Base-by-base conservation (phyloP, 2,888 invertebrate species). In the Ormyrus pomaceus region DNA sequence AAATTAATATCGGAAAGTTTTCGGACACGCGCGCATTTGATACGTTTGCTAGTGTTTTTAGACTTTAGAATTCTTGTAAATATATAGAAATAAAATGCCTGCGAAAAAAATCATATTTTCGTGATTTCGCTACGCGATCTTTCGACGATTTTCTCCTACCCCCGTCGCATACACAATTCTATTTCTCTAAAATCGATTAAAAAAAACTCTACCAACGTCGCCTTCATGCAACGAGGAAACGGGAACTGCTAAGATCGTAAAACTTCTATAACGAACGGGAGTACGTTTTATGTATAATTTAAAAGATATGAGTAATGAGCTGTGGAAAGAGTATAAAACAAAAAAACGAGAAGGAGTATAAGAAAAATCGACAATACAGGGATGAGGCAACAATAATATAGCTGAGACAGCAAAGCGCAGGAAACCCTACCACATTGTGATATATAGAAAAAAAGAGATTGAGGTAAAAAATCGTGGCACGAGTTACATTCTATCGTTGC, bases 351-450 rank as follows among this genome's bases (percentile, higher is more conserved):
- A 76, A 68, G 19, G 19, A 34, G 79, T 80, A 80, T 82, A 82
- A 83, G 34, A 88, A 87, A 86, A 89, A 90, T 88, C 88, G 90
- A 90, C 90, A 90, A 90, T 90, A 90, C 90, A 90, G 90, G 90
- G 90, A 90, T 88, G 88, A 89, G 89, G 87, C 89, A 89, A 90
- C 90, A 90, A 90, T 90, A 90, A 89, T 34, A 34, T 85, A 86
- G 88, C 85, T 87, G 85, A 34, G 34, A 88, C 86, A 66, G 85
- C 86, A 87, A 88, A 84, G 87, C 87, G 87, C 83, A 84, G 83
- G 84, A 82, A 76, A 84, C 82, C 86, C 87, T 86, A 89, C 86
- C 85, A 87, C 84, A 88, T 87, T 89, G 89, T 89, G 89, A 89
- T 89, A 89, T 88, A 86, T 69, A 72, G 71, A 85, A 85, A 84